Percentiles rank a stretch among this genome's conserved stretches.
phyloP scores from a whole-genome alignment of 1,140 invertebrate genomes.

The Platyscapa corneri region DNA sequence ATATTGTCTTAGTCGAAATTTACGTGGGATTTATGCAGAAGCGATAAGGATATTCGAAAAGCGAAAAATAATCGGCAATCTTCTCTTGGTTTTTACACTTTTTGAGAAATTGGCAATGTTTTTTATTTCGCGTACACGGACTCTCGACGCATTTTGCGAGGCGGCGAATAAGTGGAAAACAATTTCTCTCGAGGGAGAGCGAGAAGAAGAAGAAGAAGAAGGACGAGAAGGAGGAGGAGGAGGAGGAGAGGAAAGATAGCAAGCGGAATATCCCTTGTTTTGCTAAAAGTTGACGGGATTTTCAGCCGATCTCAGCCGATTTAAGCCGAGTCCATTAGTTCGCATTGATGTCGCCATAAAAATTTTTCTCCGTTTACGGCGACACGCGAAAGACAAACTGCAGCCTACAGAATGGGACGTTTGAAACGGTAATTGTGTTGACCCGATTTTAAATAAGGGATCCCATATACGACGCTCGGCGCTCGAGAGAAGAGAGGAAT shows the following conservation, averaged over 20 bases:
- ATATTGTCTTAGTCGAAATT: constrained; percentile 3
- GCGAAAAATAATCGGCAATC: background rate
- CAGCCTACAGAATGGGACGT: constrained; percentile 1
- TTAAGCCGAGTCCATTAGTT: constrained; percentile 14
- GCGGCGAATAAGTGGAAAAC: background rate
- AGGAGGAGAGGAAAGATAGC: background rate
- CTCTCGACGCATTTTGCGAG: background rate
- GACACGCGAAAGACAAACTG: constrained; percentile 40
- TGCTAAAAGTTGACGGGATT: background rate
- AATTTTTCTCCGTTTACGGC: constrained; percentile 41
- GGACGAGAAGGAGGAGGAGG: too few species aligned
- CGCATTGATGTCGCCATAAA: constrained; percentile 38
- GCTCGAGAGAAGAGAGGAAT: constrained; percentile 22
- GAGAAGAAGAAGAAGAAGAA: background rate
- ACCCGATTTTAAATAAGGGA: constrained; percentile 46
- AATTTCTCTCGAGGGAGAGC: background rate
- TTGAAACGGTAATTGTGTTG: constrained; percentile 39
- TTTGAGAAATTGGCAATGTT: background rate
- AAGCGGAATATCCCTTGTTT: background rate
- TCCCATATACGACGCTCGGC: constrained; percentile 44
- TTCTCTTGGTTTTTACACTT: background rate
- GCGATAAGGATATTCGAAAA: background rate
- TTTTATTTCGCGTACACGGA: background rate
- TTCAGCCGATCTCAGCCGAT: too few species aligned
- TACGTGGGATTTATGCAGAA: background rate